Percentiles rank a stretch among this genome's conserved stretches.
Conservation (phyloP, 2,888 invertebrate species). For the Drosophila melanocephala region DNA sequence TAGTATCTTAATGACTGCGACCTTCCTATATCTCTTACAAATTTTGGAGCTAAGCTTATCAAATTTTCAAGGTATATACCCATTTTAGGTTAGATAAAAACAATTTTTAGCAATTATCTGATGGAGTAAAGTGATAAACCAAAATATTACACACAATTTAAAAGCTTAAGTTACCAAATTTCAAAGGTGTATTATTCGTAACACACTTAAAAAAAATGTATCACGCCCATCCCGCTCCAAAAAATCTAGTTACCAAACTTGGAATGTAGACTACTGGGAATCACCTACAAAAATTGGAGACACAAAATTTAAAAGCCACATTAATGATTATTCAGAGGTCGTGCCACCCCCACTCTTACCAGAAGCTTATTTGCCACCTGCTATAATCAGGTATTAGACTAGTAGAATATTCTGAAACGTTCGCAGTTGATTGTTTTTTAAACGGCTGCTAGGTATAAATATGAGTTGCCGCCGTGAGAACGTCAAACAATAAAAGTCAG, state of each 20-base stretch:
- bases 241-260: background rate
- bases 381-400: no score
- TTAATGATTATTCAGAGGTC: background rate
- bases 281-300: background rate
- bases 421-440: background rate
- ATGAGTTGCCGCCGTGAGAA: background rate
- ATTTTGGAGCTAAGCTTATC: background rate
- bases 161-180: background rate
- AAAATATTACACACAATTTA: background rate
- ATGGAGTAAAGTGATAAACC: background rate
- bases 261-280: background rate
- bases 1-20: background rate
- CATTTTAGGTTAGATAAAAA: background rate
- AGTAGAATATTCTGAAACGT: background rate
- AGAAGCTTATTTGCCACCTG: background rate
- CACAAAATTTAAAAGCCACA: background rate
- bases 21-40: background rate
- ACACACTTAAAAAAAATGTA: background rate
- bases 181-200: background rate
- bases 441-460: background rate
- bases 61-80: background rate
- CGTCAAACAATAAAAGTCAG: background rate
- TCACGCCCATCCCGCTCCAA: background rate
- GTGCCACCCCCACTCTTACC: background rate
- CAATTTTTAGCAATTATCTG: background rate